Conservation (phyloP, 2,888 invertebrate genomes). For the Andrena camellia region DNA sequence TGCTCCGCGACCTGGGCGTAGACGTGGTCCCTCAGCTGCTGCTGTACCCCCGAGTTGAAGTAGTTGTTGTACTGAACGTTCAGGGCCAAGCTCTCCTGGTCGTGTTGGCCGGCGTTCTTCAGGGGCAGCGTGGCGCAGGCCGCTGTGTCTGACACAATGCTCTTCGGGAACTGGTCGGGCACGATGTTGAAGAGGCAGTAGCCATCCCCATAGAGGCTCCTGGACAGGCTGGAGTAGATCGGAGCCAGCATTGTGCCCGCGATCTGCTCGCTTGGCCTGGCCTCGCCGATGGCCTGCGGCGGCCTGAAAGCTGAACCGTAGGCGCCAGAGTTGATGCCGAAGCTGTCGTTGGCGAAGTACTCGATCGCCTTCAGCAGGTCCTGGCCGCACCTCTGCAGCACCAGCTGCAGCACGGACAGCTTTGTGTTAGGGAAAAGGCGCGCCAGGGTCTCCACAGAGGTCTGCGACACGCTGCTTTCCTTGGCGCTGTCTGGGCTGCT, state of each 20-base stretch:
- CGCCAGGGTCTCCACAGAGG: slow-evolving; percentile 93
- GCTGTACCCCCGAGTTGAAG: slow-evolving; percentile 74
- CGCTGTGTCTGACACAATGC: slow-evolving; percentile 49
- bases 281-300: slow-evolving; percentile 56
- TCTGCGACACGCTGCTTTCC: slow-evolving; percentile 87
- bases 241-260: slow-evolving; percentile 69
- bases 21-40: slow-evolving; percentile 78
- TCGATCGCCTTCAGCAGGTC: slow-evolving; percentile 96
- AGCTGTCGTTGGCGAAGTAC: slow-evolving; percentile 87
- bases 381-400: slow-evolving; percentile 96
- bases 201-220: slow-evolving; percentile 78
- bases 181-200: slow-evolving; percentile 80
- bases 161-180: slow-evolving; percentile 77
- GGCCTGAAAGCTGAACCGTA: slow-evolving; percentile 68
- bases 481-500: slow-evolving; percentile 53
- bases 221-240: slow-evolving; percentile 75
- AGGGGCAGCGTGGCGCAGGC: slow-evolving; percentile 43
- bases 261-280: slow-evolving; percentile 48
- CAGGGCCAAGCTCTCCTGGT: slow-evolving; percentile 74
- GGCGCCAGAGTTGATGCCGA: slow-evolving; percentile 53
- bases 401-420: slow-evolving; percentile 94
- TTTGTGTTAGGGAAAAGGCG: slow-evolving; percentile 96
- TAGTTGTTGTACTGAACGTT: slow-evolving; percentile 79
- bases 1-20: slow-evolving; percentile 72
- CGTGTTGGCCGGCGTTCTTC: slow-evolving; percentile 52